Evolutionary conservation across 1,140 invertebrate species (phyloP).

Genomic region (Anastrepha ludens): DNA sequence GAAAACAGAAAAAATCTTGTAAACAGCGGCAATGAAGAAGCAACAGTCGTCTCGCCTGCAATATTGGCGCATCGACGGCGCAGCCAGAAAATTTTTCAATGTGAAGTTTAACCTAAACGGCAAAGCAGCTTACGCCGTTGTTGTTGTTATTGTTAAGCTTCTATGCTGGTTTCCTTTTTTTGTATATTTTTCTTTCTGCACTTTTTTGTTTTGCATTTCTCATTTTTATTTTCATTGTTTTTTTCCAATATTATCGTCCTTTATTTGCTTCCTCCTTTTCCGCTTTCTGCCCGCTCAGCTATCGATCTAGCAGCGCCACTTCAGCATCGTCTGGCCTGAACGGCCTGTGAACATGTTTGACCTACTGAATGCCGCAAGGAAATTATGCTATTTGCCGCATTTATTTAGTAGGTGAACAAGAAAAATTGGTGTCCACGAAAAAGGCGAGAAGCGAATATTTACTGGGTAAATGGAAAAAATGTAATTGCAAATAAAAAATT

Average conservation of each 20-base stretch:
- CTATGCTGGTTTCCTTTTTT: background rate
- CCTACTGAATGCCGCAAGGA: constrained; percentile 50
- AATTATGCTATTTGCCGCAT: constrained; percentile 48
- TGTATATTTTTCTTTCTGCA: background rate
- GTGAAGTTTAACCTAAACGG: constrained; percentile 40
- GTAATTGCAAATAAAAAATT: background rate
- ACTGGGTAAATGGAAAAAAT: background rate
- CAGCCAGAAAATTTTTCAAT: constrained; percentile 25
- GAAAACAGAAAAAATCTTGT: background rate
- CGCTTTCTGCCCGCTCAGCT: background rate
- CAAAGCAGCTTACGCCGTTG: background rate
- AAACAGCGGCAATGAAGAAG: constrained; percentile 49
- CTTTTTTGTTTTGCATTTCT: background rate
- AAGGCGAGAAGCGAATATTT: background rate
- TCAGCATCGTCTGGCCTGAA: background rate
- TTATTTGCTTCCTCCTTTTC: background rate
- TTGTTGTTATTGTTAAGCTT: constrained; percentile 13
- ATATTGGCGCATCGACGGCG: background rate
- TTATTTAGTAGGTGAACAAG: constrained; percentile 52
- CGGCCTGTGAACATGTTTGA: constrained; percentile 48
- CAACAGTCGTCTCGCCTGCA: background rate
- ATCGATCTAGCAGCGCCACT: background rate
- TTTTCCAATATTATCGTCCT: background rate
- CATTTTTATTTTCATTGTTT: background rate
- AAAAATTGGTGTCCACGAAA: background rate